phyloP scores from a whole-genome alignment of 1,140 invertebrate genomes.

The Scylla paramamosain region DNA sequence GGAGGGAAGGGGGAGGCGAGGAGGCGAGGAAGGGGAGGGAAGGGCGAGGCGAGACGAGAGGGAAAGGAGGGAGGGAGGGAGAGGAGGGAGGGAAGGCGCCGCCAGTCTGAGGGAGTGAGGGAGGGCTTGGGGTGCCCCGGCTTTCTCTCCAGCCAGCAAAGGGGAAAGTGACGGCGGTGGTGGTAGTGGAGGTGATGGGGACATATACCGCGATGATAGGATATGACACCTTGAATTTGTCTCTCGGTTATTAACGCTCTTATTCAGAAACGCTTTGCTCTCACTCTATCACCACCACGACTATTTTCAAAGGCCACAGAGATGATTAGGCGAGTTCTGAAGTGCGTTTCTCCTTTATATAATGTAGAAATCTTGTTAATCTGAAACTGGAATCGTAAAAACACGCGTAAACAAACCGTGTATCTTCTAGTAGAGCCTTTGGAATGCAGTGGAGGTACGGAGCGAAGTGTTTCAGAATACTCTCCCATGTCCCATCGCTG shows the following conservation, averaged over 20 bases:
- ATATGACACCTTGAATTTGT: neutral
- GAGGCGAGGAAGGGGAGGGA: neutral
- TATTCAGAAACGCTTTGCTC: no score
- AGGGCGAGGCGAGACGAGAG: neutral
- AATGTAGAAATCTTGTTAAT: no score
- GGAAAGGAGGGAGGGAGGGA: neutral
- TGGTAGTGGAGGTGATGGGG: neutral
- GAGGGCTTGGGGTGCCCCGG: neutral
- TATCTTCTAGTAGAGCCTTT: no score
- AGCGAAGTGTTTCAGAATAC: no score
- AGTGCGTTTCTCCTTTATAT: no score
- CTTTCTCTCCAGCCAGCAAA: constrained; percentile 7
- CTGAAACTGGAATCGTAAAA: no score
- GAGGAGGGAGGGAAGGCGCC: neutral
- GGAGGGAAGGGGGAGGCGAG: neutral
- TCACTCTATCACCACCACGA: neutral
- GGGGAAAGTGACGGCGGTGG: neutral
- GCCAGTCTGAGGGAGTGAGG: neutral
- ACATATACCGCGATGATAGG: neutral
- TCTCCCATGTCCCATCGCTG: no score
- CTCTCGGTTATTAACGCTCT: no score
- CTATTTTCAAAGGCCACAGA: neutral
- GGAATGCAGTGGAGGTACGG: no score
- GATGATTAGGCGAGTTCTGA: no score
- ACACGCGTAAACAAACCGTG: no score